Evolutionary conservation across 2,797 vertebrate species (phyloP).

Genomic region (Microctenopoma steveboyesi): DNA sequence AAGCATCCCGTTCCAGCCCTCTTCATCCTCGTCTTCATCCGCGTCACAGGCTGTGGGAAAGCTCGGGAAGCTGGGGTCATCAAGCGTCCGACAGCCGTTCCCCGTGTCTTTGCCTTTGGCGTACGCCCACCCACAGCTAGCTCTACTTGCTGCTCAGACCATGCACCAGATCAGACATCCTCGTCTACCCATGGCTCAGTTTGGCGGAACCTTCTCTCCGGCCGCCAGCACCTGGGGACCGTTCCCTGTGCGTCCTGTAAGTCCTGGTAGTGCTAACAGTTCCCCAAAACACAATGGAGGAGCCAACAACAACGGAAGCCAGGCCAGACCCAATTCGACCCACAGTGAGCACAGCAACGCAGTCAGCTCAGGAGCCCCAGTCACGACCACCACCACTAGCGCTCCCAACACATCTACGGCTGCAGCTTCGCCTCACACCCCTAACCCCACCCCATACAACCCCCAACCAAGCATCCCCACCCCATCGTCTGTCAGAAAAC

Average conservation of each 20-base stretch:
- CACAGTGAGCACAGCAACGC: slow-evolving; percentile 83
- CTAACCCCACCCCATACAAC: slow-evolving; percentile 78
- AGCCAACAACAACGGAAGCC: slow-evolving; percentile 49
- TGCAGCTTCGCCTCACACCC: slow-evolving; percentile 66
- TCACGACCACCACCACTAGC: slow-evolving; percentile 81
- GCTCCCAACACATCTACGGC: slow-evolving; percentile 81
- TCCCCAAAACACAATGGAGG: slow-evolving; percentile 95
- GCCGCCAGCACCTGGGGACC: slow-evolving; percentile 98
- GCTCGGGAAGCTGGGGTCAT: slow-evolving; percentile 90
- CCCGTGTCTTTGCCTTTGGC: slow-evolving; percentile 93
- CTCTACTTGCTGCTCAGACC: slow-evolving; percentile 96
- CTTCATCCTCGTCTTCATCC: slow-evolving; percentile 83
- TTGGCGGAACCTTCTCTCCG: slow-evolving; percentile 95
- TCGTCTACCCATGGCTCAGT: slow-evolving; percentile 97
- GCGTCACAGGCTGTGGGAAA: slow-evolving; percentile 89
- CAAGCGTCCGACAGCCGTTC: slow-evolving; percentile 94
- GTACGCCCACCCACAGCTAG: slow-evolving; percentile 97
- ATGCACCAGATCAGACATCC: slow-evolving; percentile 99
- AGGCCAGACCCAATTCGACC: slow-evolving; percentile 71
- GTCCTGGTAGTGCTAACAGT: slow-evolving; percentile 94
- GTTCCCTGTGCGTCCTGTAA: slow-evolving; percentile 97
- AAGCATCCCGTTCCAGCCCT: slow-evolving; percentile 90
- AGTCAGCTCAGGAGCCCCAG: slow-evolving; percentile 69
- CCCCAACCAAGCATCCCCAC: slow-evolving; percentile 87
- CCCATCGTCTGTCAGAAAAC: slow-evolving; percentile 94